A percentile compares a stretch with the other conserved stretches of the same genome.
phyloP scores from a whole-genome alignment of 1,140 invertebrate genomes.

The Samia ricini region DNA sequence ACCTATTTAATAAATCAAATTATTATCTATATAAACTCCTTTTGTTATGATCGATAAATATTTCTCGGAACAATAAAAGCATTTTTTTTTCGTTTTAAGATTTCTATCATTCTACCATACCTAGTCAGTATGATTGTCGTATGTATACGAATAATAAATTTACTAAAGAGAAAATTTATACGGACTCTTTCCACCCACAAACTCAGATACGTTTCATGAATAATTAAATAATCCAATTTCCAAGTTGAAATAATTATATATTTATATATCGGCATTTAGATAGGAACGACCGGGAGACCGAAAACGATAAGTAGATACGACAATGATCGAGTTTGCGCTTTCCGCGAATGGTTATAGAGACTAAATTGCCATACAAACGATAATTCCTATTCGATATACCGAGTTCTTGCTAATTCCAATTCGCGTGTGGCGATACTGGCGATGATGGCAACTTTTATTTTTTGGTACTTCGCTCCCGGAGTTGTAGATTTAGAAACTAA shows the following conservation, averaged over 20 bases:
- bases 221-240: no score
- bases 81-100: no score
- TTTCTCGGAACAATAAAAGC: no score
- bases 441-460: constrained; percentile 49
- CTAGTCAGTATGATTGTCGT: no score
- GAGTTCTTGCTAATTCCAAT: constrained; percentile 49
- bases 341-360: neutral
- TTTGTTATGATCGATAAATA: no score
- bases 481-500: constrained; percentile 33
- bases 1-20: no score
- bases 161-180: no score
- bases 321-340: neutral
- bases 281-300: neutral
- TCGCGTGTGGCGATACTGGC: constrained; percentile 49
- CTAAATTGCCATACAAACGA: constrained; percentile 25
- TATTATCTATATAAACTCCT: no score
- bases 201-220: no score
- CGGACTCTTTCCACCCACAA: no score
- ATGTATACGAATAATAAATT: no score
- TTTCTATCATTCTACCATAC: no score
- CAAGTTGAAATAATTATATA: neutral
- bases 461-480: constrained; percentile 39
- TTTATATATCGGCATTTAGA: neutral
- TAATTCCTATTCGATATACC: constrained; percentile 30
- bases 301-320: neutral